Evolutionary conservation across 2,888 invertebrate species (phyloP), one percentile per base, ranked within the genome.

Genomic region (Plebejus anna): DNA sequence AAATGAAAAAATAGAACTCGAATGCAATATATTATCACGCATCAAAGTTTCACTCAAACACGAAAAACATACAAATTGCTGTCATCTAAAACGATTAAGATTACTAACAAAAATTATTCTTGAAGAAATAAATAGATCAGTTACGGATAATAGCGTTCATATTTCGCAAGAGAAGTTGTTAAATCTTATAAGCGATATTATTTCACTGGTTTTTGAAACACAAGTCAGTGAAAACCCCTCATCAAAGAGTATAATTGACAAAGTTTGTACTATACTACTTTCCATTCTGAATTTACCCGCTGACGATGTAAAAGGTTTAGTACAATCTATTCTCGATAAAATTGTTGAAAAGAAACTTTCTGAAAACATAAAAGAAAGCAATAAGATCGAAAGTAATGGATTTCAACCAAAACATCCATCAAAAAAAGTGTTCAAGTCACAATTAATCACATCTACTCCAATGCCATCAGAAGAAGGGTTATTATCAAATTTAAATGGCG

Each of bases 391-490:
- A 36, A 11, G 13, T 36, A 5, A 66, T 6, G 32, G 16, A 66
- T 5, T 36, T 66, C 66, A 32, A 66, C 11, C 32, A 4, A 66
- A 36, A 32, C 13, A 32, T 66, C 32, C 66, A 13, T 66, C 66
- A 36, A 66, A 16, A 36, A 66, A 66, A 36, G 32, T 22, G 6
- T 36, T 36, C 32, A 66, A 66, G 42, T 55, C 22, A 73, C 51
- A 73, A 73, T 73, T 73, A 32, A 3, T 55, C 4, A 73, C 73
- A 16, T 73, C 73, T 32, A 73, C 73, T 32, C 51, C 73, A 32
- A 51, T 16, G 32, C 55, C 28, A 32, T 13, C 73, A 28, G 13
- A 6, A 11, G 51, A 32, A 32, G 13, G 1, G 32, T 66, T 66
- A 32, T 32, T 66, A 66, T 36, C 32, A 16, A 66, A 66, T 66